Evolutionary conservation across 2,797 vertebrate genomes (phyloP), one percentile per base, ranked within the genome.

Genomic region (Podargus strigoides): DNA sequence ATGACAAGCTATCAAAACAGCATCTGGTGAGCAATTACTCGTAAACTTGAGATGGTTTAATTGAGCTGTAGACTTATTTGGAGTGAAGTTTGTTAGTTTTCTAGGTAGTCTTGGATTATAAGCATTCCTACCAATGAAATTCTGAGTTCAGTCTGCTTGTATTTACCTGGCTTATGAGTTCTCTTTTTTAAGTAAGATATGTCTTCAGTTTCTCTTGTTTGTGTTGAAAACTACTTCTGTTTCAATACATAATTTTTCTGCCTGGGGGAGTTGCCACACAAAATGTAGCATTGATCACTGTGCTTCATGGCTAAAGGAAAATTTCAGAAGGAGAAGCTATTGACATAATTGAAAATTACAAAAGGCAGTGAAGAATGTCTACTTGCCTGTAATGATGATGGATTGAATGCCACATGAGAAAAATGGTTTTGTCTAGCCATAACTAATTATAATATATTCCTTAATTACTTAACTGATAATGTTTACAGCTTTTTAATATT

Each of bases 211-310:
- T 97, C 74, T 96, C 94, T 87, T 96, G 70, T 77, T 95, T 93
- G 95, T 93, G 73, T 95, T 96, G 87, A 95, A 96, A 97, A 92
- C 70, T 90, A 37, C 59, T 95, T 95, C 94, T 95, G 69, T 96
- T 98, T 97, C 91, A 97, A 62, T 94, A 73, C 16, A 70, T 95
- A 56, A 75, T 78, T 96, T 95, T 96, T 96, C 85, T 96, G 70
- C 96, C 90, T 94, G 52, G 21, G 77, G 87, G 70, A 97, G 68
- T 85, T 1, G 3, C 70, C 96, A 80, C 46, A 37, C 42, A 39
- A 95, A 96, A 94, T 94, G 90, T n/a, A 60, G 81, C 95, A 95
- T 93, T 97, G 93, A 97, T 97, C 94, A 73, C 83, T 81, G 81
- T 95, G 82, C 62, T 81, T 84, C 60, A 49, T 73, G 42, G 74